These are phyloP conservation scores for Conus ventricosus DNA, from an alignment of 1,140 invertebrate species.

Conservation along the genomic window DNA sequence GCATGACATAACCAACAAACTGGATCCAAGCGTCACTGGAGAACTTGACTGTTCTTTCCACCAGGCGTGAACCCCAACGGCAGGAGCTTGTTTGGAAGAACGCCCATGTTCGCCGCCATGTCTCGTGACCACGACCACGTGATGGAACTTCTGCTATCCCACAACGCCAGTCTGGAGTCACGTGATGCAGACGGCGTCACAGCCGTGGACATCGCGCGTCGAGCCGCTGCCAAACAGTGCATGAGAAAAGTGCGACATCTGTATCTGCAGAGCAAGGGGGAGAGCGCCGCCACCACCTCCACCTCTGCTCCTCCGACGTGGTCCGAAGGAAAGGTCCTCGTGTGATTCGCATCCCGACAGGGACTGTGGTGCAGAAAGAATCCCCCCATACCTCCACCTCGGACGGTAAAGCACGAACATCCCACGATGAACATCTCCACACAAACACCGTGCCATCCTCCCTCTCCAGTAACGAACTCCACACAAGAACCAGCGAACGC, in stretches of 20 bases:
- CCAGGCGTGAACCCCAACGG: slow-evolving; percentile 60
- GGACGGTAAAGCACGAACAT: not conserved
- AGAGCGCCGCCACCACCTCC: not conserved
- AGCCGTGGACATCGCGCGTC: slow-evolving; percentile 46
- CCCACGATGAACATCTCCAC: not conserved
- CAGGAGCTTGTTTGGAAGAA: slow-evolving; percentile 52
- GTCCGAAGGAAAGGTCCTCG: not conserved
- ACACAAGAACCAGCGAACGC: not conserved
- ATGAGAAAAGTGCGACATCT: slow-evolving; percentile 51
- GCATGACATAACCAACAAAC: not conserved
- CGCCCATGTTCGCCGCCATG: slow-evolving; percentile 58
- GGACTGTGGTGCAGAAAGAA: not conserved
- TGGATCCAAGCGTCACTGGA: too few relatives aligned
- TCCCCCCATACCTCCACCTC: not conserved
- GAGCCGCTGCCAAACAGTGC: slow-evolving; percentile 49
- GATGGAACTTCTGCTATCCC: slow-evolving; percentile 51
- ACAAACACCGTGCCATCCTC: not conserved
- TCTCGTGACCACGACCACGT: slow-evolving; percentile 54
- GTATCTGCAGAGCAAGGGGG: slow-evolving; percentile 17
- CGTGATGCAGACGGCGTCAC: slow-evolving; percentile 52
- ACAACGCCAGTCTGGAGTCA: slow-evolving; percentile 43
- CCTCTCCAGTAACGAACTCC: not conserved
- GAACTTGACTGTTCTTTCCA: not conserved
- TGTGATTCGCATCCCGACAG: not conserved
- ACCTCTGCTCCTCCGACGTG: not conserved